Evolutionary conservation across 2,888 invertebrate species (phyloP).

Genomic region (Petrophora chlorosata): DNA sequence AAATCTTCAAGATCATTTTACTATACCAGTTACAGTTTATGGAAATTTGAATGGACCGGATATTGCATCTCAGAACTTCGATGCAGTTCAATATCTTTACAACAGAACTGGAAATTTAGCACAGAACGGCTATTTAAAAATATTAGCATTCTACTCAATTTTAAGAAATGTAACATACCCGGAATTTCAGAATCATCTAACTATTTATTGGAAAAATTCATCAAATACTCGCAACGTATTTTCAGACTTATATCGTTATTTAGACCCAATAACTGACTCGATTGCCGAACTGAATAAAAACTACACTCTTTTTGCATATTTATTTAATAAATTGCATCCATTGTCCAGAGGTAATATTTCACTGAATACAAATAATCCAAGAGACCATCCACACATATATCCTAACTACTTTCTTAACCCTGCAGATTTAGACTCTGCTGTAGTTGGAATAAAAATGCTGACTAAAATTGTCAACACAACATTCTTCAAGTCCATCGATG

Average conservation of each 20-base stretch:
- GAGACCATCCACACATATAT: slow-evolving; percentile 84
- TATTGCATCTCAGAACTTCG: slow-evolving; percentile 47
- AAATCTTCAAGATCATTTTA: slow-evolving; percentile 81
- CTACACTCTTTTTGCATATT: slow-evolving; percentile 53
- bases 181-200: slow-evolving; percentile 55
- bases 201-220: slow-evolving; percentile 53
- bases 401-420: slow-evolving; percentile 85
- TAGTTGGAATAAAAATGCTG: slow-evolving; percentile 52
- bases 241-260: slow-evolving; percentile 49
- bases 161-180: slow-evolving; percentile 53
- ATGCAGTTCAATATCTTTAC: slow-evolving; percentile 72
- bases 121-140: slow-evolving; percentile 82
- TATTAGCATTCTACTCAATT: slow-evolving; percentile 48
- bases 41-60: slow-evolving; percentile 50
- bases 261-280: slow-evolving; percentile 44
- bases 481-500: slow-evolving; percentile 53
- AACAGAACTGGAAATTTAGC: slow-evolving; percentile 78
- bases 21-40: slow-evolving; percentile 61
- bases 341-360: slow-evolving; percentile 80
- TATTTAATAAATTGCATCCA: slow-evolving; percentile 71
- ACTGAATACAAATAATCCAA: slow-evolving; percentile 81
- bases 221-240: not conserved
- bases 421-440: slow-evolving; percentile 71
- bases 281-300: slow-evolving; percentile 49
- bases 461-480: slow-evolving; percentile 49